Evolutionary conservation across 37 sponge, comb jelly and placozoan species (phyloP), one percentile per base, ranked within the genome.

Genomic region (Theonella swinhoei): DNA sequence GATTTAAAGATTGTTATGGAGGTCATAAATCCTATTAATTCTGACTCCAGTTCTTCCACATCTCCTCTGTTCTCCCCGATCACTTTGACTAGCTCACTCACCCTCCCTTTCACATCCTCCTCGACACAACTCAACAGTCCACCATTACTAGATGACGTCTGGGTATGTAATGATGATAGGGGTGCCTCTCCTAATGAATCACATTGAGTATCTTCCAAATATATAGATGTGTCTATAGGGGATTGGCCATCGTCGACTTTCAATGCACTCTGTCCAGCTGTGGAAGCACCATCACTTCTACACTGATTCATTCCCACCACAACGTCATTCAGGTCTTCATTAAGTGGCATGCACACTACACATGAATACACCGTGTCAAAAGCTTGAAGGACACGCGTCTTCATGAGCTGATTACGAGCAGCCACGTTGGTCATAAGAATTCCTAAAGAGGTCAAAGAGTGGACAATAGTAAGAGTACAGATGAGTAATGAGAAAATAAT

Each of bases 281-380:
- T 7, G 7, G 54, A 47, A 47, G 54, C 54, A 47, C 54, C 54
- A 14, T 47, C 54, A 47, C 54, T 47, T 47, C 54, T 47, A 14
- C 54, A 47, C 14, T 14, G 11, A 7, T 7, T 47, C 78, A 70
- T 26, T 25, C 64, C 83, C 11, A 89, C 68, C 36, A 89, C 60
- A 11, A 79, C 37, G 31, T 89, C 90, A 36, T 85, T 84, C 40
- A 84, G 68, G n/a, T 89, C 90, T 30, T 78, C 80, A 33, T 65
- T 77, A 8, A 81, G 36, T 31, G 77, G 42, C 14, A 87, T 43
- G 26, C 17, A 11, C 39, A 87, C 33, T 3, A 89, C 24, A 26
- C 24, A 24, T n/a, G 29, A 36, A 38, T 75, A 89, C 68, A 62
- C 36, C 1, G 1, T 11, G 8, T 35, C 25, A 11, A 79, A 28